These are phyloP conservation scores for Hylaea fasciaria DNA, from an alignment of 2,888 invertebrate species.

Conservation along the genomic window DNA sequence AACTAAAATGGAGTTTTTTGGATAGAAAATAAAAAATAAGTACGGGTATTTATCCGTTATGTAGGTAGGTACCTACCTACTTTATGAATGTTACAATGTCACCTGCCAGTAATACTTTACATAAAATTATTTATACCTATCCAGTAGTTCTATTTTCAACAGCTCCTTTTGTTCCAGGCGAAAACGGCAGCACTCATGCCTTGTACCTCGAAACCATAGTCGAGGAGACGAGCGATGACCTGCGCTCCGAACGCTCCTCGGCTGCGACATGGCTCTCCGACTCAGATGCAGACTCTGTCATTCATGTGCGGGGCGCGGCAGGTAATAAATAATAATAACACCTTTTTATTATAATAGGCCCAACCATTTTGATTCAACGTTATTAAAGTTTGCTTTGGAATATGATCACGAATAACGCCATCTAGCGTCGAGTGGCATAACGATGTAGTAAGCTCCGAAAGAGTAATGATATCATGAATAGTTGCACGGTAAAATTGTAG, in stretches of 20 bases:
- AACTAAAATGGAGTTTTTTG: too few species aligned
- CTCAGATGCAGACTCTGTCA: conserved; percentile 93
- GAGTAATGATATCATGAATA: neutral
- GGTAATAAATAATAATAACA: conserved; percentile 56
- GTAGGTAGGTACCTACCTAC: too few species aligned
- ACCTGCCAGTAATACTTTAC: too few species aligned
- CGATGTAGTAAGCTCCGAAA: conserved; percentile 6
- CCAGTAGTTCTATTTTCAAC: too few species aligned
- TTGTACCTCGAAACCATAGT: conserved; percentile 93
- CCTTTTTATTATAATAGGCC: too few species aligned
- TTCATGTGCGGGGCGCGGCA: conserved; percentile 86
- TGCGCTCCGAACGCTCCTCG: conserved; percentile 89
- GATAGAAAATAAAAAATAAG: too few species aligned
- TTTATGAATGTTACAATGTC: too few species aligned
- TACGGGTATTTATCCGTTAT: too few species aligned
- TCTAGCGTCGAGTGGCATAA: conserved; percentile 58
- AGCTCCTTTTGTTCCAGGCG: conserved; percentile 55
- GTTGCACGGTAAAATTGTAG: conserved; percentile 36
- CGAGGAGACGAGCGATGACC: conserved; percentile 95
- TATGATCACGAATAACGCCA: conserved; percentile 66
- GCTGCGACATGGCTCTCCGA: conserved; percentile 87
- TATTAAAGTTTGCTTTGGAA: too few species aligned
- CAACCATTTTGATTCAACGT: too few species aligned
- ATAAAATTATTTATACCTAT: too few species aligned
- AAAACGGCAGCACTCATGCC: conserved; percentile 83